These are phyloP conservation scores for Endotricha flammealis DNA, from an alignment of 2,888 invertebrate species.

Conservation along the genomic window DNA sequence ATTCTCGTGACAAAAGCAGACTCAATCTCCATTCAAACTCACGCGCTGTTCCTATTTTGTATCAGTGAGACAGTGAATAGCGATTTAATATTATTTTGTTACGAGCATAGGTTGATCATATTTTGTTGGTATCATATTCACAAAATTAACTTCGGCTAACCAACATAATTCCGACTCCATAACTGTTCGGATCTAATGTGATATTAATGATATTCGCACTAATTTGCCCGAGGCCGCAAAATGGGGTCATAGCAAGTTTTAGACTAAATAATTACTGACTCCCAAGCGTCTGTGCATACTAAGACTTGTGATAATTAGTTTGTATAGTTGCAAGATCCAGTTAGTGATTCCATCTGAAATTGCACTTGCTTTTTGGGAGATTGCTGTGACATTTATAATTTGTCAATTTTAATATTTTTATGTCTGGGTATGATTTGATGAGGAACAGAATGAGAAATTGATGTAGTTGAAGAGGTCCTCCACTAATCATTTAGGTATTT, in stretches of 20 bases:
- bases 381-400: no score
- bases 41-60: no score
- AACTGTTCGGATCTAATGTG: constrained; percentile 47
- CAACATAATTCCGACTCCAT: constrained; percentile 33
- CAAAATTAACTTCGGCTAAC: constrained; percentile 25
- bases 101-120: no score
- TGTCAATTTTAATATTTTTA: no score
- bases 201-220: constrained; percentile 61
- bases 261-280: constrained; percentile 58
- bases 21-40: no score
- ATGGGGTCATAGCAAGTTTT: constrained; percentile 54
- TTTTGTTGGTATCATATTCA: constrained; percentile 2
- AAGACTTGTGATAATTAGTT: constrained; percentile 11
- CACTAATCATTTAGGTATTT: no score
- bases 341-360: constrained; percentile 7
- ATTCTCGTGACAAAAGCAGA: no score
- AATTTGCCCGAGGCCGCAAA: constrained; percentile 49
- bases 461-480: no score
- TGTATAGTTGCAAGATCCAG: constrained; percentile 5
- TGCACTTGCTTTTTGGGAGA: background rate
- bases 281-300: constrained; percentile 8
- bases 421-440: no score
- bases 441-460: no score
- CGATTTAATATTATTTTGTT: no score
- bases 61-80: no score